Evolutionary conservation across 1,140 invertebrate genomes (phyloP).

Genomic region (Pristionchus pacificus): DNA sequence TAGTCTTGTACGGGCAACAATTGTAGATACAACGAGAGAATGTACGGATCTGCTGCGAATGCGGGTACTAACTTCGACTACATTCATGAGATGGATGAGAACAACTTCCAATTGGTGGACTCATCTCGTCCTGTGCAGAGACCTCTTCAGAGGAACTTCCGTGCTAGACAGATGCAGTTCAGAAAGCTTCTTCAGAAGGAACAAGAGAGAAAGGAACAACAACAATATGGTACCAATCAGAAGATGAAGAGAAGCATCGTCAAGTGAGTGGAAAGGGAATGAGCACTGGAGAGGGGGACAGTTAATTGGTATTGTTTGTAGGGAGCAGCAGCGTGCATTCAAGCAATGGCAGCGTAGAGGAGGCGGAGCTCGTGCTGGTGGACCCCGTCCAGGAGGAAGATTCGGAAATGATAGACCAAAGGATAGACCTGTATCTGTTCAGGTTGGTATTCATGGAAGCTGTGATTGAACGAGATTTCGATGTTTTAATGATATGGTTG

Average conservation of each 20-base stretch:
- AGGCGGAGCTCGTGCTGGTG: slow-evolving; percentile 35
- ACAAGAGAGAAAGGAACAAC: slow-evolving; percentile 48
- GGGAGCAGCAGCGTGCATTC: slow-evolving; percentile 51
- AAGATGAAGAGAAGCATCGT: slow-evolving; percentile 55
- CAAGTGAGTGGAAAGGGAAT: slow-evolving; percentile 35
- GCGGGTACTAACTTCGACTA: slow-evolving; percentile 56
- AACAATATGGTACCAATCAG: slow-evolving; percentile 42
- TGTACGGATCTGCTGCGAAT: slow-evolving; percentile 55
- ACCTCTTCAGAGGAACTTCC: slow-evolving; percentile 32
- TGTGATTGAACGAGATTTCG: neutral
- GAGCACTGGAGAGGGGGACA: slow-evolving; percentile 1
- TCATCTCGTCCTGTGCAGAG: slow-evolving; percentile 31
- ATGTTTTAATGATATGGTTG: neutral
- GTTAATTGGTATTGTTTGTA: slow-evolving; percentile 22
- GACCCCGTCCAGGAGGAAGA: slow-evolving; percentile 28
- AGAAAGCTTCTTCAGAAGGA: slow-evolving; percentile 48
- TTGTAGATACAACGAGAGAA: slow-evolving; percentile 55
- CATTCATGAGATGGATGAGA: slow-evolving; percentile 54
- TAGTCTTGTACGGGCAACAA: slow-evolving; percentile 25
- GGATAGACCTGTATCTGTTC: slow-evolving; percentile 1
- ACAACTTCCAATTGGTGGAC: slow-evolving; percentile 54
- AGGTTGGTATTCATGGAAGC: neutral
- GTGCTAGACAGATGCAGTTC: slow-evolving; percentile 26
- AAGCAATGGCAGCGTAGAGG: slow-evolving; percentile 53
- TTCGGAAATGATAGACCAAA: slow-evolving; percentile 28